Evolutionary conservation across 2,797 vertebrate species (phyloP), one percentile per base, ranked within the genome.

Genomic region (Sebastes oblongus): DNA sequence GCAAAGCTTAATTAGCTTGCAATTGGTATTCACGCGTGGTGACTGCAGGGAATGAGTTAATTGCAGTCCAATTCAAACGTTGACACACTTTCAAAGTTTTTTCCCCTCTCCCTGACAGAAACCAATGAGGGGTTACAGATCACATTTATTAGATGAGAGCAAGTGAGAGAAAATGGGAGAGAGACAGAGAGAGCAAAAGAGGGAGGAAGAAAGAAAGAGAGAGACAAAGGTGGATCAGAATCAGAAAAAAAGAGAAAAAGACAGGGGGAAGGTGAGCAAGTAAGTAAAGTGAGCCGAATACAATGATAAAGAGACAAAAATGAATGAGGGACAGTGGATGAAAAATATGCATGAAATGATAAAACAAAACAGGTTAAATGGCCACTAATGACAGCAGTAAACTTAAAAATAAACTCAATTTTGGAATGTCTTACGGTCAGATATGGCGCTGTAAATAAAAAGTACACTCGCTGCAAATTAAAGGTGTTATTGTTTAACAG

Each of bases 11-110:
- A 96, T 96, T 96, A 96, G 94, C 93, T 94, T 94, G 91, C 93
- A 91, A 94, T 92, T 94, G 91, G 93, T 94, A 95, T 94, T 94
- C 92, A 94, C 86, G 86, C 90, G 71, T 83, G 88, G 92, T 96
- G 94, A 95, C 95, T 96, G 93, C 88, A 90, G 95, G 95, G 95
- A 96, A 95, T 92, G 91, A 96, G 94, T 95, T 96, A 96, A 96
- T 95, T 96, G 96, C 93, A 90, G 92, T 94, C 92, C 93, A 94
- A 95, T 95, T 96, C 94, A 94, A 95, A 95, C 93, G 90, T 92
- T 94, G 91, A 93, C 93, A 95, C 89, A 94, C 92, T 94, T 95
- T 95, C 88, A 94, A 96, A 94, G 93, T 94, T 94, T 92, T 88
- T 77, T 64, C 90, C 86, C 85, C 75, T 86, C 74, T 89, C 86